phyloP scores from a whole-genome alignment of 2,888 invertebrate genomes.

The Drosophila prolongata region DNA sequence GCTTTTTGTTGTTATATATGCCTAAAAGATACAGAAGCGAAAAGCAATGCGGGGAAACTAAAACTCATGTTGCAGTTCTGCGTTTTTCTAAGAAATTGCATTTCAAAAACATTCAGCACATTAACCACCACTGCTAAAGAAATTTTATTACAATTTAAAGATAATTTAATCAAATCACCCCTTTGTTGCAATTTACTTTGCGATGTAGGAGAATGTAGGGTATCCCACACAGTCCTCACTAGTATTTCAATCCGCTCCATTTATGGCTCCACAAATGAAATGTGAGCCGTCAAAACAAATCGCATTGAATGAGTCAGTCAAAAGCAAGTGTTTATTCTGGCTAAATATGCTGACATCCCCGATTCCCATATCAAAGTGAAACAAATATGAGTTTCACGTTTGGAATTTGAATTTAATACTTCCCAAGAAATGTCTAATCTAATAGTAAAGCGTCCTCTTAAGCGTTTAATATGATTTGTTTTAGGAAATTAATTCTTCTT shows the following conservation, averaged over 20 bases:
- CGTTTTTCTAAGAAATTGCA: slow-evolving; percentile 4
- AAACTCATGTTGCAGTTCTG: slow-evolving; percentile 17
- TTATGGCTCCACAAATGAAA: slow-evolving; percentile 41
- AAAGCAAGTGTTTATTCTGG: slow-evolving; percentile 43
- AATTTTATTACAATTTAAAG: no score
- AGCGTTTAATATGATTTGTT: no score
- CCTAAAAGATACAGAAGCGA: not conserved
- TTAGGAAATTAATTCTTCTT: no score
- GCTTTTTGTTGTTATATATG: slow-evolving; percentile 1
- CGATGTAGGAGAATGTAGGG: not conserved
- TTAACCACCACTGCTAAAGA: no score
- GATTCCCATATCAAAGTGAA: slow-evolving; percentile 7
- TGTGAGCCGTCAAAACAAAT: slow-evolving; percentile 33
- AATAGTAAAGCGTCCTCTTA: no score
- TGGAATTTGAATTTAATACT: not conserved
- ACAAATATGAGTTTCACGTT: slow-evolving; percentile 7
- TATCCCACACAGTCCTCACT: slow-evolving; percentile 1
- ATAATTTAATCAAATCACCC: not conserved
- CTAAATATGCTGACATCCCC: slow-evolving; percentile 21
- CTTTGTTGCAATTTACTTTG: no score
- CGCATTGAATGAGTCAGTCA: slow-evolving; percentile 47
- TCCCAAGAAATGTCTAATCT: not conserved
- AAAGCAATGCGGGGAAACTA: slow-evolving; percentile 3
- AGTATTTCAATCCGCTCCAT: slow-evolving; percentile 36
- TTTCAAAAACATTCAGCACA: slow-evolving; percentile 3